Evolutionary conservation across 2,888 invertebrate species (phyloP), one percentile per base, ranked within the genome.

Genomic region (Erpobdella octoculata): DNA sequence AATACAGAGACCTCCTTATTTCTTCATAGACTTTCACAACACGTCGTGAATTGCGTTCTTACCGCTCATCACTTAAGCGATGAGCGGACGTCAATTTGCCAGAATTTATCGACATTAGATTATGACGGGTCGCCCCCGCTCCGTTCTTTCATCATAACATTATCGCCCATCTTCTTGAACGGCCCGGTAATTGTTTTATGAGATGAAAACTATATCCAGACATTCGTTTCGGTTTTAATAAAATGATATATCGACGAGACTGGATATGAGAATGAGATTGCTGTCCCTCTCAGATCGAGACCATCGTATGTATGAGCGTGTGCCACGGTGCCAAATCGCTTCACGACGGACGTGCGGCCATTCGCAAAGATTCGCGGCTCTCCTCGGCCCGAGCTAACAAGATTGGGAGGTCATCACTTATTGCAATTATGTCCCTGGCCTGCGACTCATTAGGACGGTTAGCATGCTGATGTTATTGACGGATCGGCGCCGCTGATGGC

Each of bases 401-500:
- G 28, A 67, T 67, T 67, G 41, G 33, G 41, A 28, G 25, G 25
- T 31, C 67, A 67, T 67, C 67, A 67, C 46, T 67, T 46, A 38
- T 21, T 25, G 46, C 67, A 67, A 67, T 67, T 46, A 67, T 67
- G 46, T 28, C 46, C 18, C 37, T 18, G 31, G 41, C 67, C 25
- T 46, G 25, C 46, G 33, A 25, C 25, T 67, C 67, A 41, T 46
- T 46, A 67, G 41, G 37, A 25, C 18, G 28, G 38, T 41, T 41
- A 25, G 46, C 38, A 37, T 67, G 67, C 25, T 41, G 41, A 67
- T 46, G 21, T 28, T 46, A 67, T 67, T 53, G 53, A 53, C 53
- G 53, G 53, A 53, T 53, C 28, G 53, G 28, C 21, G 21, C 38
- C 31, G 21, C 38, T 38, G 46, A n/a, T 41, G 9, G 28, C 37